Percentiles rank a stretch among this genome's conserved stretches.
phyloP scores from a whole-genome alignment of 2,888 invertebrate genomes.

The Sylvicola fuscatus region DNA sequence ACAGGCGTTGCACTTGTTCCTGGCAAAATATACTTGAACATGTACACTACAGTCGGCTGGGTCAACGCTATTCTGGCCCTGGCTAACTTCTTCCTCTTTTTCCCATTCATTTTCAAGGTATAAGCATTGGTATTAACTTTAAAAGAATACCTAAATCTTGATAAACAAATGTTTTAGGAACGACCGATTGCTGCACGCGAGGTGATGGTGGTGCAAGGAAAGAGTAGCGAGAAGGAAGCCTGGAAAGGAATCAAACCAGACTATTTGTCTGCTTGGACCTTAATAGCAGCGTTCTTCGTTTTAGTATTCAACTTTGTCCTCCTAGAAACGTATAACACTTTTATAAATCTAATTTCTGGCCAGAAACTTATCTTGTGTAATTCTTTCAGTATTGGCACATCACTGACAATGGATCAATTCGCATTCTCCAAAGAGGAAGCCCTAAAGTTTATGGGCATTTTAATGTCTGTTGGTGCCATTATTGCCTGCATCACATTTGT shows the following conservation, averaged over 20 bases:
- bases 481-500: conserved; percentile 53
- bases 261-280: conserved; percentile 53
- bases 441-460: conserved; percentile 58
- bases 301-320: conserved; percentile 75
- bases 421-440: conserved; percentile 63
- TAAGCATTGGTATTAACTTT: background rate
- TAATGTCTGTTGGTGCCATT: conserved; percentile 64
- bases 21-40: conserved; percentile 43
- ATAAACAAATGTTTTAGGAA: conserved; percentile 20
- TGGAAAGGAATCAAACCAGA: conserved; percentile 51
- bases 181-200: conserved; percentile 57
- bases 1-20: conserved; percentile 33
- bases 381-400: conserved; percentile 42
- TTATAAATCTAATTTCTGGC: background rate
- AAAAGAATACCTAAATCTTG: background rate
- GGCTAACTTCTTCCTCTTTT: conserved; percentile 47
- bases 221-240: conserved; percentile 48
- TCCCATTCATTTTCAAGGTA: conserved; percentile 52
- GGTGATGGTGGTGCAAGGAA: conserved; percentile 54
- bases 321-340: conserved; percentile 46
- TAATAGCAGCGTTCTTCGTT: conserved; percentile 63
- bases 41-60: conserved; percentile 79
- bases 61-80: conserved; percentile 56
- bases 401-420: conserved; percentile 76
- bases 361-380: no score